Percentiles rank a stretch among this genome's conserved stretches.
Evolutionary conservation across 2,888 invertebrate species (phyloP).

Genomic region (Lasioglossum calceatum): DNA sequence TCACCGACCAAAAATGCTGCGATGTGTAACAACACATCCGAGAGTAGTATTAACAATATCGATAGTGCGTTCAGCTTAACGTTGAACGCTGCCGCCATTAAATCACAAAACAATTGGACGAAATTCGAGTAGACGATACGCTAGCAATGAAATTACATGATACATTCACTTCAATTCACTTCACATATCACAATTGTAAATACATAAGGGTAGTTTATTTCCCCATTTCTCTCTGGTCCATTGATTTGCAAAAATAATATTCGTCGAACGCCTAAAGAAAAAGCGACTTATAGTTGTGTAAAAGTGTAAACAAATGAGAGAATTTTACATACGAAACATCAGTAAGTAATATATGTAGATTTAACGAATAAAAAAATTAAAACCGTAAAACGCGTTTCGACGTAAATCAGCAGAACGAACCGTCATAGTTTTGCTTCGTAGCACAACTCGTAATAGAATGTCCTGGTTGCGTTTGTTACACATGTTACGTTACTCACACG

Average conservation of each 20-base stretch:
- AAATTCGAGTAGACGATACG: slow-evolving; percentile 85
- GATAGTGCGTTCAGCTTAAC: slow-evolving; percentile 82
- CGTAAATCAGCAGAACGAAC: slow-evolving; percentile 8
- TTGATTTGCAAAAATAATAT: slow-evolving; percentile 50
- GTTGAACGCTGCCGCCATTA: slow-evolving; percentile 82
- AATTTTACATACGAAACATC: background rate
- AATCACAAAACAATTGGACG: slow-evolving; percentile 86
- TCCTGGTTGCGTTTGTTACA: slow-evolving; percentile 28
- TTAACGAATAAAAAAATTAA: background rate
- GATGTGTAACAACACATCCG: slow-evolving; percentile 71
- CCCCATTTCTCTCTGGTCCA: background rate
- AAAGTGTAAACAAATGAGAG: slow-evolving; percentile 10
- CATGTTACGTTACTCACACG: slow-evolving; percentile 5
- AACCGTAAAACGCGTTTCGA: background rate
- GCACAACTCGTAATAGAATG: slow-evolving; percentile 44
- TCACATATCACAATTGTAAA: slow-evolving; percentile 70
- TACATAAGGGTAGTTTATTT: slow-evolving; percentile 50
- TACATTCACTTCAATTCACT: background rate
- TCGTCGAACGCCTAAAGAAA: slow-evolving; percentile 19
- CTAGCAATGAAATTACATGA: slow-evolving; percentile 32
- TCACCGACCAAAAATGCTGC: slow-evolving; percentile 70
- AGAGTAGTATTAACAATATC: slow-evolving; percentile 73
- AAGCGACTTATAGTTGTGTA: slow-evolving; percentile 16
- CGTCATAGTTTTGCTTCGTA: slow-evolving; percentile 35
- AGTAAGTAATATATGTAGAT: background rate